A percentile compares a stretch with the other conserved stretches of the same genome.
These are phyloP conservation scores for Bilobella aurantiaca DNA, from an alignment of 1,140 invertebrate species.

Conservation along the genomic window DNA sequence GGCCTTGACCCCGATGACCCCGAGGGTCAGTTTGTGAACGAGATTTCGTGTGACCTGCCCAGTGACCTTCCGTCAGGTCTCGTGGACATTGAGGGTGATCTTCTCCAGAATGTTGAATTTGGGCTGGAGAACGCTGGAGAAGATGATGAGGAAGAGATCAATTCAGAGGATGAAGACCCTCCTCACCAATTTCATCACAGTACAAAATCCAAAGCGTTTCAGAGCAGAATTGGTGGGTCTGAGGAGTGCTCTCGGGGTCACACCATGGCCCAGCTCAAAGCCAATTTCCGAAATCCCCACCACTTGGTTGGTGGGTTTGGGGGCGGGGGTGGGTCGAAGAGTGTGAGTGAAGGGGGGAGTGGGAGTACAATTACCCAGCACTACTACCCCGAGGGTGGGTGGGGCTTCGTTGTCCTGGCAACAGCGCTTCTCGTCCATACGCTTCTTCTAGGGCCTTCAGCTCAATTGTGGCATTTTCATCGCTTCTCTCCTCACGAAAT, in stretches of 20 bases:
- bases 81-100: conserved; percentile 19
- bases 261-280: not conserved
- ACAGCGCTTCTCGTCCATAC: conserved; percentile 25
- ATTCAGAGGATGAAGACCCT: conserved; percentile 1
- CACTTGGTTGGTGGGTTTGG: not conserved
- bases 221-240: no score
- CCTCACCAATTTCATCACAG: not conserved
- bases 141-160: conserved; percentile 5
- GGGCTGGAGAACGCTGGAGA: conserved; percentile 16
- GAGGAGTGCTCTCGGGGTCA: not conserved
- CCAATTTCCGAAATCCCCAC: not conserved
- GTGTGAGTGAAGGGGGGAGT: not conserved
- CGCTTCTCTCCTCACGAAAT: not conserved
- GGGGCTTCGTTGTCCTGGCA: conserved; percentile 26
- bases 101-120: conserved; percentile 4
- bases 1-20: not conserved
- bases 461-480: conserved; percentile 10
- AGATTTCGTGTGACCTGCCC: conserved; percentile 13
- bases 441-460: conserved; percentile 23
- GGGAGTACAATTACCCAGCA: conserved; percentile 18
- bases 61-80: conserved; percentile 20
- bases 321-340: not conserved
- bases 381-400: conserved; percentile 33
- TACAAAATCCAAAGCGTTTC: no score
- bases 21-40: no score